Evolutionary conservation across 2,888 invertebrate genomes (phyloP), one percentile per base, ranked within the genome.

Genomic region (Acleris literana): DNA sequence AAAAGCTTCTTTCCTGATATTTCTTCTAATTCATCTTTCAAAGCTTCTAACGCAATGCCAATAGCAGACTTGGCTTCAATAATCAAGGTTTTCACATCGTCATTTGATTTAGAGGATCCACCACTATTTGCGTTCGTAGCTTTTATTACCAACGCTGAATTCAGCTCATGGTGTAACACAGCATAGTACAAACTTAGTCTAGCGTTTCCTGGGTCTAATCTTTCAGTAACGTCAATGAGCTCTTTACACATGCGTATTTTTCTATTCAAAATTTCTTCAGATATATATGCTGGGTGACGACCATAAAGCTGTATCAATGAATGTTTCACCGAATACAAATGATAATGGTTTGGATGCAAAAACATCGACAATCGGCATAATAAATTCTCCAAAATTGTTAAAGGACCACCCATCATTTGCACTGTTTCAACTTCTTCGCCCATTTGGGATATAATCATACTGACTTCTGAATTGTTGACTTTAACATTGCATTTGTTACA

Each of bases 311-410:
- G 97, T 60, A 97, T 93, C 39, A 97, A 86, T 0, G 97, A 96
- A 85, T 97, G 97, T 75, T 96, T 96, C 9, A 97, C 93, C 0
- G 96, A 94, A 76, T 96, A 97, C 71, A 96, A 93, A 74, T 97
- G 96, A 81, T 97, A 97, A 86, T 97, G 97, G 79, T 97, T 95
- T 0, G 96, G 95, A 87, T 97, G 97, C 64, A 97, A 88, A 74
- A 97, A 95, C 69, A 94, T 95, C 2, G 95, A 94, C 60, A 97
- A 86, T 73, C 96, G 95, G 56, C 94, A 93, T 9, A 96, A 79
- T 3, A 97, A 83, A 64, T 94, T 92, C 75, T 96, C 95, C 68
- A 96, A 84, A 70, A 93, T 93, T 13, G 93, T 87, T 0, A 94
- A 90, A 11, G 94, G 93, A 1, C 95, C 95, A 74, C 94, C 95